Conservation (phyloP, 1,140 invertebrate genomes). For the Zaprionus ghesquierei region DNA sequence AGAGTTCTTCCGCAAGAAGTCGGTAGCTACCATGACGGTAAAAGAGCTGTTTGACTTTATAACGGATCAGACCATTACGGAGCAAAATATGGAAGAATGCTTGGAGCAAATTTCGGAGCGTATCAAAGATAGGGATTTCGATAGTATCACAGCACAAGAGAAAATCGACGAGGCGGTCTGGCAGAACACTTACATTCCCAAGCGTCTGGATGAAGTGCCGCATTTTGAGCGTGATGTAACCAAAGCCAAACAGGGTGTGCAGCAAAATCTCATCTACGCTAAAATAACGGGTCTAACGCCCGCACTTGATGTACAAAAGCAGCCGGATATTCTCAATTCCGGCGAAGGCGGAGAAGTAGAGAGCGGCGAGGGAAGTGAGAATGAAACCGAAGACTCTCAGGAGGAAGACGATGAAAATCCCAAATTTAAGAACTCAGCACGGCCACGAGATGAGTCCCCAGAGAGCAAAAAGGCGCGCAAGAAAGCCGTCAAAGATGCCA, state of each 20-base stretch:
- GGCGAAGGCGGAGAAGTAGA: constrained; percentile 37
- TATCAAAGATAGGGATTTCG: constrained; percentile 85
- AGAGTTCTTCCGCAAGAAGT: constrained; percentile 95
- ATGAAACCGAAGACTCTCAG: constrained; percentile 71
- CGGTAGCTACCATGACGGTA: constrained; percentile 94
- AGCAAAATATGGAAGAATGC: constrained; percentile 91
- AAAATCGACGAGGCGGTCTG: constrained; percentile 95
- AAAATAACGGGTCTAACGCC: constrained; percentile 92
- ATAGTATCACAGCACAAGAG: constrained; percentile 87
- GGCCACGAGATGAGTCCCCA: constrained; percentile 93
- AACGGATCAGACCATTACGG: constrained; percentile 93
- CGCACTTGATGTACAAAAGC: constrained; percentile 88
- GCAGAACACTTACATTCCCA: constrained; percentile 96
- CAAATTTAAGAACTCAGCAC: constrained; percentile 87
- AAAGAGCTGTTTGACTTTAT: constrained; percentile 98
- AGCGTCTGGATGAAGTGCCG: constrained; percentile 95
- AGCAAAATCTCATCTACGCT: constrained; percentile 90
- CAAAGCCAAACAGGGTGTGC: constrained; percentile 89
- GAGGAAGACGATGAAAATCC: constrained; percentile 83
- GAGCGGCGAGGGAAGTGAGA: constrained; percentile 60
- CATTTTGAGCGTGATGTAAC: constrained; percentile 95
- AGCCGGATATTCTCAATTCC: constrained; percentile 83
- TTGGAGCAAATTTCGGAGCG: constrained; percentile 88
- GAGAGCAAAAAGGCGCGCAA: constrained; percentile 93
- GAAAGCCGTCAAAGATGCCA: constrained; percentile 92